Base-by-base conservation (phyloP, 2,888 invertebrate species). In the Cryptocheilus praepositus region DNA sequence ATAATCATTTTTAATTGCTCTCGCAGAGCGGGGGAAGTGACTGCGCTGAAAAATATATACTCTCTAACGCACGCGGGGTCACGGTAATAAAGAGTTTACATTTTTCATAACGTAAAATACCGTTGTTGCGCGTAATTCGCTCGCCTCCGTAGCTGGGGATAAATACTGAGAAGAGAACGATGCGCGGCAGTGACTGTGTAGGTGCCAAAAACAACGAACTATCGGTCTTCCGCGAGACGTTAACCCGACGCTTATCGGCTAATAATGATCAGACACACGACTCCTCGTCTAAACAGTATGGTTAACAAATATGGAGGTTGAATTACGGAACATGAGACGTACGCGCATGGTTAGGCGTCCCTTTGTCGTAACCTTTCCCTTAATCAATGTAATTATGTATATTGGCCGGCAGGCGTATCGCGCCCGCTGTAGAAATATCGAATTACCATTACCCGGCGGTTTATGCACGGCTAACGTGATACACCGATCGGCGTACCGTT, bases 191-290 rank as follows among this genome's bases (percentile, higher is more conserved):
- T 11, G 36, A 1, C 36, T 2, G 7, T 11, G 36, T 36, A 36
- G 11, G 11, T 36, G 36, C 36, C 36, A 11, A 36, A 36, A 36
- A 36, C n/a, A 16, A 19, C n/a, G 49, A 2, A 11, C 49, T 49
- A 49, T 49, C 49, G 49, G n/a, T 19, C 19, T 49, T 49, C 49
- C 16, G 18, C 18, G 49, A 49, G 3, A 19, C 49, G 19, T 16
- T 19, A 19, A 19, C 49, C 16, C 4, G 49, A 19, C 19, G 19
- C 18, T 16, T 18, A 13, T 16, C 61, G 53, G 61, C 66, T 70
- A 63, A 67, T 71, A 71, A 67, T 70, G 70, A 70, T 70, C 71
- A 66, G 57, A 53, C 54, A 66, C 25, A 54, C 62, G 70, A 71
- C 70, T 63, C 57, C 54, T 49, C 57, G 45, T 66, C 60, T 61